Percentiles rank a stretch among this genome's conserved stretches.
phyloP scores from a whole-genome alignment of 2,113 vertebrate genomes.

The Elgaria multicarinata region DNA sequence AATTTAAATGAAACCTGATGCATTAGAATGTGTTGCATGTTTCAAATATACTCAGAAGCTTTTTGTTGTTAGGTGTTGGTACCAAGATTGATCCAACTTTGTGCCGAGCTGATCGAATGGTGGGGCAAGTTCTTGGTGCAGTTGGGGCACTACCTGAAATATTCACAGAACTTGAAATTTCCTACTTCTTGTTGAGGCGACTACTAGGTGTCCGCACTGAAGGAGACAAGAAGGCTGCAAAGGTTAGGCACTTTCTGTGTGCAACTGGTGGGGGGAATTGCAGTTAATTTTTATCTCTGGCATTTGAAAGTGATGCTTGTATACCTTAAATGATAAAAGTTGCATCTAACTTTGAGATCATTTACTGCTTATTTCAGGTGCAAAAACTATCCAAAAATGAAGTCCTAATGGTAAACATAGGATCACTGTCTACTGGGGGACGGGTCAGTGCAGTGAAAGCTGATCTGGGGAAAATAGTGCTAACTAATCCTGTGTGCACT shows the following conservation, averaged over 20 bases:
- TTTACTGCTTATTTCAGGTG: constrained; percentile 80
- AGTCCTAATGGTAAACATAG: constrained; percentile 99
- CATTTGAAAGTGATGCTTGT: background rate
- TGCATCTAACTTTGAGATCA: constrained; percentile 9
- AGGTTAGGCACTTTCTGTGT: constrained; percentile 74
- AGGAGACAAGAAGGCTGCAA: constrained; percentile 98
- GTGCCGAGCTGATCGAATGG: constrained; percentile 97
- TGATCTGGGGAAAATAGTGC: constrained; percentile 96
- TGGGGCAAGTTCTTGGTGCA: constrained; percentile 96
- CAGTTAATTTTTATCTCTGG: constrained; percentile 16
- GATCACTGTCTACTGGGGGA: constrained; percentile 95
- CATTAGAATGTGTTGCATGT: background rate
- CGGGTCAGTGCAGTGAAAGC: constrained; percentile 98
- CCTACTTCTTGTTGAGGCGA: constrained; percentile 93
- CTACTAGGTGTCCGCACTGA: constrained; percentile 96
- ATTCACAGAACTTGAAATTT: constrained; percentile 98
- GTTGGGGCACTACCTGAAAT: constrained; percentile 97
- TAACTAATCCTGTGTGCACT: constrained; percentile 98
- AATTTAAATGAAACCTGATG: background rate
- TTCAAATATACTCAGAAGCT: constrained; percentile 22
- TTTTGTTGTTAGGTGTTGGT: constrained; percentile 86
- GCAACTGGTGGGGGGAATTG: background rate
- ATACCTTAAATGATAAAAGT: background rate
- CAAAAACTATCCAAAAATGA: constrained; percentile 98
- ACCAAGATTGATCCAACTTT: constrained; percentile 98